Evolutionary conservation across 2,888 invertebrate species (phyloP), one percentile per base, ranked within the genome.

Genomic region (Lacanobia wlatinum): DNA sequence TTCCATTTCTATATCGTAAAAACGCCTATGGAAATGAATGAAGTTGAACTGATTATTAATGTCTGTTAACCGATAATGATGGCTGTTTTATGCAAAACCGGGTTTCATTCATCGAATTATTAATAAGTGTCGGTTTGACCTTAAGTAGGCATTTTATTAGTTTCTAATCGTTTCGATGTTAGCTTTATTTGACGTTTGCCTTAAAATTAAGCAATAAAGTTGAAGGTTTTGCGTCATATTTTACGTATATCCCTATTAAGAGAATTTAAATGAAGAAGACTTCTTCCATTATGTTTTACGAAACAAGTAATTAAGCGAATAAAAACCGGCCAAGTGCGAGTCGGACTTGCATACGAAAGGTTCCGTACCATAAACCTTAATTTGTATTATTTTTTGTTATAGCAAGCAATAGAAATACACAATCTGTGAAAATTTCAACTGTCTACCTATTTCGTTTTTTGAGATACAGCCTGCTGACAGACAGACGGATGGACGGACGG

Each of bases 81-180:
- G 43, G 4, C 46, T 68, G 56, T 40, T 56, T 71, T 62, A 73
- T 69, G 21, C 28, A 38, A 21, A n/a, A n/a, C 1, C 52, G 43
- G 10, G 28, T 56, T 62, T 56, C 10, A 56, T 69, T 50, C 12
- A 58, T 50, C n/a, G 4, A 23, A 34, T 66, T 60, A 75, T 61
- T 53, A 67, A 28, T 50, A 62, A 14, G n/a, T 53, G 53, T 5
- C 14, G 50, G 46, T 38, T 14, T 23, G 34, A 21, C 21, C 7
- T 16, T 6, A 34, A 46, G 16, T 34, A 9, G 21, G 21, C 10
- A n/a, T 38, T 38, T 70, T 38, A 48, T 55, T 40, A 8, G 12
- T 56, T 70, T 12, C 9, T 56, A 48, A 71, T 18, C 0, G 28
- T 38, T 34, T 38, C 6, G 38, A 56, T n/a, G 21, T 21, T 67